Evolutionary conservation across 2,113 vertebrate genomes (phyloP).

Genomic region (Glareola pratincola): DNA sequence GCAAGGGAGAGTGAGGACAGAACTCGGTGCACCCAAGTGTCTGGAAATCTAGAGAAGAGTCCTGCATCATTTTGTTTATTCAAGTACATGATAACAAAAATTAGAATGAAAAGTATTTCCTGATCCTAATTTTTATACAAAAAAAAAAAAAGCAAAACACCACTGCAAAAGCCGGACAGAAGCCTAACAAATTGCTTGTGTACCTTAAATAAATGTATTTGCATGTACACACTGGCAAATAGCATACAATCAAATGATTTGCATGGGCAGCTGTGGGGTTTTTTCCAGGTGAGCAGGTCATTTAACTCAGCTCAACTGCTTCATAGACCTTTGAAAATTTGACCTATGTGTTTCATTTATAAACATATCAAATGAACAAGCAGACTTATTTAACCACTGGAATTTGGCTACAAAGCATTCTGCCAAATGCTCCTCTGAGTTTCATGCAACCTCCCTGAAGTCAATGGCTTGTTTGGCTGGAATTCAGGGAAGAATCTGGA

Average conservation of each 20-base stretch:
- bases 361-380: constrained; percentile 55
- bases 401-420: constrained; percentile 53
- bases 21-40: neutral
- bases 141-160: too few relatives aligned
- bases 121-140: neutral
- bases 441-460: constrained; percentile 48
- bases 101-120: constrained; percentile 7
- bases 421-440: constrained; percentile 27
- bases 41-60: neutral
- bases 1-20: neutral
- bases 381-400: constrained; percentile 55
- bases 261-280: neutral
- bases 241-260: neutral
- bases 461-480: constrained; percentile 46
- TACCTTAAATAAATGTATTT: neutral
- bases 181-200: neutral
- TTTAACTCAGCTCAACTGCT: constrained; percentile 5
- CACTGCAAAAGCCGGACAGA: neutral
- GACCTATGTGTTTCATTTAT: constrained; percentile 47
- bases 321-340: constrained; percentile 19
- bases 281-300: constrained; percentile 36
- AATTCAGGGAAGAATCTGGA: constrained; percentile 50
- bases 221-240: neutral
- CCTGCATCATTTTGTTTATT: neutral
- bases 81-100: neutral